Base-by-base conservation (phyloP, 1,140 invertebrate genomes). In the Drosophila insularis region DNA sequence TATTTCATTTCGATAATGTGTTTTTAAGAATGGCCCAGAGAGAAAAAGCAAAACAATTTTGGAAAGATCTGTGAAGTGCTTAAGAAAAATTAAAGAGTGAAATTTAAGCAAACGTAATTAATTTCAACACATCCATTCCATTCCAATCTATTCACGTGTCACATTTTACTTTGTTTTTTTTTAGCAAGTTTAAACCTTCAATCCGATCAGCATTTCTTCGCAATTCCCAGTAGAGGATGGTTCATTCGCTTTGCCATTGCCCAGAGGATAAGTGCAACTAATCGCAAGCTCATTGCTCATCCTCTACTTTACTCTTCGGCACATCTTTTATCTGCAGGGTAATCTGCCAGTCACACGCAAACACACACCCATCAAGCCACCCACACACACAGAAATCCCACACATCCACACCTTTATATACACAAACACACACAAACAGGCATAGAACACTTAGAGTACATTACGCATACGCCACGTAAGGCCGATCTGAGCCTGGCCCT, bases 281-380 rank as follows among this genome's bases (percentile, higher is more conserved):
- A 76, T 76, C 73, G 73, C 73, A 76, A 63, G 73, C 73, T 76
- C 73, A 75, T 76, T 76, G 65, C 73, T 76, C 73, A 76, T 76
- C 73, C 60, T 53, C 59, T 59, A 39, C 65, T 43, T 55, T 43
- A 59, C 54, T 37, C 73, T 60, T 31, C 54, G 54, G 35, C 73
- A 63, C 60, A 46, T 69, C 62, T 66, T 60, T 76, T 76, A 76
- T 76, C 59, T 63, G 65, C 53, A 76, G 54, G 65, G 65, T 55
- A 70, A 79, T 71, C 71, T 62, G 70, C 21, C 53, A 53, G 58
- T 56, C 21, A 63, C 58, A 65, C 61, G 64, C 31, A 60, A 21
- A 19, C 13, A 43, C 35, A 21, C 37, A 21, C 27, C 11, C 11
- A 23, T 8, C n/a, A n/a, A n/a, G n/a, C 32, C 21, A 40, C 46